Evolutionary conservation across 2,113 vertebrate genomes (phyloP), one percentile per base, ranked within the genome.

Genomic region (Sylvilagus bachmani): DNA sequence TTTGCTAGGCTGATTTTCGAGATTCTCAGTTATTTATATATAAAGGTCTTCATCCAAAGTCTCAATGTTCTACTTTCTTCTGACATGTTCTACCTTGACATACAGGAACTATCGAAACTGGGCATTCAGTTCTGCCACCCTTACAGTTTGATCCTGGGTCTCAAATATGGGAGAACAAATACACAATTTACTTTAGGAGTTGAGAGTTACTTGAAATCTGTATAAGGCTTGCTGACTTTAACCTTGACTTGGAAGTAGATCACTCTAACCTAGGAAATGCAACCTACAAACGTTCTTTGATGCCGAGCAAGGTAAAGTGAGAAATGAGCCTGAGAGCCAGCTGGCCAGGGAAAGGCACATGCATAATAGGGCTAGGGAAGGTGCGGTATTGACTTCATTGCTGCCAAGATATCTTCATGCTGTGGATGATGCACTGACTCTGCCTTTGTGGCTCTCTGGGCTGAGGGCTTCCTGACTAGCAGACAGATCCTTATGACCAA

Each of bases 151-250:
- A 73, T 36, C 33, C 8, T 78, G 19, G 51, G n/a, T 22, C 31
- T 70, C 13, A 83, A 6, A 44, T 44, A 44, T 44, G 44, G 44
- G 44, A 44, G 44, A 44, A 44, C 44, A 44, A 44, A 44, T 44
- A 44, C n/a, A 80, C 6, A 84, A 38, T 77, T 81, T 55, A 53
- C 86, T 80, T 93, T 12, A 79, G 58, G 22, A 90, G 66, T 33
- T 38, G 22, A 77, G 55, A 66, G 49, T 55, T 53, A 51, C 55
- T 91, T 93, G 33, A 92, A 75, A 88, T 12, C 71, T 88, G 38
- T 80, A 49, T 51, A 36, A 89, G 21, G 22, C 27, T 70, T 24
- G 70, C 49, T 81, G 17, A 38, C n/a, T 85, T 91, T 93, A 66
- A 69, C 70, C 16, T 5, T 69, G 58, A 17, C 64, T n/a, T 38